phyloP scores from a whole-genome alignment of 2,113 vertebrate genomes.

The Oceanites oceanicus region DNA sequence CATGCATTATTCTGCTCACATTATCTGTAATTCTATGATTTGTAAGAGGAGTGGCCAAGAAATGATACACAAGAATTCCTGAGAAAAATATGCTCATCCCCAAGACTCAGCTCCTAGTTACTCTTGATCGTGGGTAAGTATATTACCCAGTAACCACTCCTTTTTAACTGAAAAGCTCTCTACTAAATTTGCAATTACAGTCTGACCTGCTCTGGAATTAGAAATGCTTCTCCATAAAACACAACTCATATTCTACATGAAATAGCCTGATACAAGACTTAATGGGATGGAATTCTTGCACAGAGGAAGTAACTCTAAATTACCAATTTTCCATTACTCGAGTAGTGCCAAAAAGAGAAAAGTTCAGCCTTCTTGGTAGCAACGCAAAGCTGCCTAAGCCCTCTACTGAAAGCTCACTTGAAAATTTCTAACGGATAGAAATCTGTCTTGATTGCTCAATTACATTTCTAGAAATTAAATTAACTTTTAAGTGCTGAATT shows the following conservation, averaged over 20 bases:
- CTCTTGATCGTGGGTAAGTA: accelerated
- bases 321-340: not conserved
- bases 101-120: not conserved
- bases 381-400: not conserved
- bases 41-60: not conserved
- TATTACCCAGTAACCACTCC: not conserved
- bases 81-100: not conserved
- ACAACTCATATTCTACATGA: not conserved
- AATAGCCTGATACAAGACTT: not conserved
- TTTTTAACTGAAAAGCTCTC: not conserved
- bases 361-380: not conserved
- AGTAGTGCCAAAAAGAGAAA: not conserved
- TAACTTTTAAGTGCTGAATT: not conserved
- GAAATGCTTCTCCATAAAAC: not conserved
- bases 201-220: not conserved
- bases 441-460: not conserved
- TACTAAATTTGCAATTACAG: not conserved
- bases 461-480: constrained; percentile 17
- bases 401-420: not conserved
- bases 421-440: not conserved
- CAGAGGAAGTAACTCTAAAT: not conserved
- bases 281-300: not conserved
- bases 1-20: accelerated
- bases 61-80: not conserved
- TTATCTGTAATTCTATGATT: not conserved